Percentiles rank a stretch among this genome's conserved stretches.
These are phyloP conservation scores for Troides aeacus DNA, from an alignment of 2,888 invertebrate genomes.

Conservation along the genomic window DNA sequence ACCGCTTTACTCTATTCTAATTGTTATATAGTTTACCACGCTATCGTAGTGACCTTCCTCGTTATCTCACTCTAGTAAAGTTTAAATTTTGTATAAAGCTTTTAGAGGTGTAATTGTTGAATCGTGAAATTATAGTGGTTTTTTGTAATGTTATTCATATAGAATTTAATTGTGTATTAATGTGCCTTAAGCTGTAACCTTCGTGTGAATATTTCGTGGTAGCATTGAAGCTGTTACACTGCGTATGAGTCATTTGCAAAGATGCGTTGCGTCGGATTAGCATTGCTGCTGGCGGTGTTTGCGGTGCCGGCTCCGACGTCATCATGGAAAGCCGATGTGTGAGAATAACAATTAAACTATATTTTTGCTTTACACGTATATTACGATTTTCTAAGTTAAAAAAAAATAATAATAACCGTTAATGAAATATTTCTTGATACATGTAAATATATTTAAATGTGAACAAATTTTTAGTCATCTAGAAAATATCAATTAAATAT, in stretches of 20 bases:
- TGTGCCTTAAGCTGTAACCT: slow-evolving; percentile 40
- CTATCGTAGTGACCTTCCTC: slow-evolving; percentile 67
- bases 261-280: slow-evolving; percentile 59
- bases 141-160: slow-evolving; percentile 19
- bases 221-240: slow-evolving; percentile 31
- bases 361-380: not conserved
- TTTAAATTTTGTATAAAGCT: slow-evolving; percentile 38
- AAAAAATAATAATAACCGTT: too few species aligned
- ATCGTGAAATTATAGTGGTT: slow-evolving; percentile 30
- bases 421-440: too few species aligned
- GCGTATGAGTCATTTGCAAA: slow-evolving; percentile 58
- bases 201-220: slow-evolving; percentile 35
- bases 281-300: slow-evolving; percentile 55
- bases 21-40: slow-evolving; percentile 35
- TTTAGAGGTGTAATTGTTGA: slow-evolving; percentile 33
- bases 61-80: slow-evolving; percentile 58
- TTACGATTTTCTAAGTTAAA: not conserved
- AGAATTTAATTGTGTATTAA: slow-evolving; percentile 67
- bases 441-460: too few species aligned
- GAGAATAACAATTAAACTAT: slow-evolving; percentile 36
- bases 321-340: slow-evolving; percentile 62
- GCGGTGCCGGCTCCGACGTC: slow-evolving; percentile 60
- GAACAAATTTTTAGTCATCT: too few species aligned
- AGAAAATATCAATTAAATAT: too few species aligned
- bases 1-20: slow-evolving; percentile 22